Evolutionary conservation across 2,797 vertebrate genomes (phyloP), one percentile per base, ranked within the genome.

Genomic region (Chelonia mydas): DNA sequence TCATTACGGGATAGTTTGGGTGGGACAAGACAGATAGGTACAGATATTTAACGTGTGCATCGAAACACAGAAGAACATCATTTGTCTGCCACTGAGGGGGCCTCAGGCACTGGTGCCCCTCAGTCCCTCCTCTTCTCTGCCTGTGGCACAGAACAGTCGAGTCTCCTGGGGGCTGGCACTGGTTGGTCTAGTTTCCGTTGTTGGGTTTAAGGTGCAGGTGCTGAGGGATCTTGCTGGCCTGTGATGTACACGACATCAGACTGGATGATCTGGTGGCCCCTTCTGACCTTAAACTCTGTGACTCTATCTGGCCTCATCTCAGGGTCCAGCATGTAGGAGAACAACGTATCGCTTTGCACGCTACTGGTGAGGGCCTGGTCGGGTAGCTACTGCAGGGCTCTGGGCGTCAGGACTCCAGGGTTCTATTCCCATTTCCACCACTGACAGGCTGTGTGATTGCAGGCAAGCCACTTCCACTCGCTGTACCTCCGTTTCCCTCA

Each of bases 331-430:
- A 5, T 76, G 41, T 7, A 28, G 45, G 72, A 45, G 47, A 47
- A 47, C 41, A 15, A 11, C 45, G 6, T 16, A 45, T 28, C 7
- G 2, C 27, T 31, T 27, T 49, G 74, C 45, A 17, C 7, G 3
- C 25, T 47, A 15, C 45, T 77, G 13, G n/a, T 74, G 50, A 65
- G 53, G 72, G 51, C 41, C 28, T 37, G 50, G 13, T 19, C 9
- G 13, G 4, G 41, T 28, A 77, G 45, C 27, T 11, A 1, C 1
- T 51, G 8, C 13, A 2, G 1, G 15, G 10, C 21, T 51, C 49
- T 55, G 23, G 85, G 23, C 76, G 15, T 33, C 47, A n/a, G 80
- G 72, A 84, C 5, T 78, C 53, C 45, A 7, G 41, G 54, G 50
- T 13, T 55, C 84, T 55, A 16, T 72, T 72, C 72, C 47, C 12